Percentiles rank a stretch among this genome's conserved stretches.
These are phyloP conservation scores for Triplophysa dalaica DNA, from an alignment of 2,113 vertebrate species.

Conservation along the genomic window DNA sequence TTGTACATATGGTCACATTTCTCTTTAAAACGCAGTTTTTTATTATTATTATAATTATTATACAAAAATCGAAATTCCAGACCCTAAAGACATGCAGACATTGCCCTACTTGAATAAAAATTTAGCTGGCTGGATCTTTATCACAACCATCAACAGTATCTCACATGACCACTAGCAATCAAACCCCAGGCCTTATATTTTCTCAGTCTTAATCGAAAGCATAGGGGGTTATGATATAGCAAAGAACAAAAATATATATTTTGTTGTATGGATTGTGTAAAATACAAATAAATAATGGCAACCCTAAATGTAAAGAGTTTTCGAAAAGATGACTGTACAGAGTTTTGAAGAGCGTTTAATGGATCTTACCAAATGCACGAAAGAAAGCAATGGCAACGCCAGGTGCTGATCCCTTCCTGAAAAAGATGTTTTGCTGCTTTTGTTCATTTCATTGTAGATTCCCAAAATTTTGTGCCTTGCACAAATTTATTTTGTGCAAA, in stretches of 20 bases:
- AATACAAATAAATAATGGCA: slow-evolving; percentile 88
- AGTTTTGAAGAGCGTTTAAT: slow-evolving; percentile 65
- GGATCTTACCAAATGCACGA: slow-evolving; percentile 64
- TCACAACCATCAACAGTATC: slow-evolving; percentile 85
- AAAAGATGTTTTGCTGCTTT: slow-evolving; percentile 65
- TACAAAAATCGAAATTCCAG: slow-evolving; percentile 83
- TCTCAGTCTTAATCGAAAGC: slow-evolving; percentile 97
- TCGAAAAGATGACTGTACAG: slow-evolving; percentile 91
- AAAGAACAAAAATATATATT: slow-evolving; percentile 90
- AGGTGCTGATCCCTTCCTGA: slow-evolving; percentile 58
- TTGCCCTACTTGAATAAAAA: slow-evolving; percentile 87
- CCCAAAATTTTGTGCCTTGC: slow-evolving; percentile 64
- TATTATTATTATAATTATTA: slow-evolving; percentile 73
- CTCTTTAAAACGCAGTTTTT: slow-evolving; percentile 82
- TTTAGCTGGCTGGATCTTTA: slow-evolving; percentile 62
- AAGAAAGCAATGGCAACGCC: slow-evolving; percentile 63
- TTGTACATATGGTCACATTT: slow-evolving; percentile 96
- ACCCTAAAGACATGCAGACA: slow-evolving; percentile 87
- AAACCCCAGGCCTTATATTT: slow-evolving; percentile 99
- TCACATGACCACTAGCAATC: slow-evolving; percentile 98
- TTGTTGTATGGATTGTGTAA: slow-evolving; percentile 99
- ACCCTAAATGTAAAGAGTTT: slow-evolving; percentile 83
- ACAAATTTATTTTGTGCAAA: slow-evolving; percentile 67
- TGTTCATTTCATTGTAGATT: slow-evolving; percentile 42
- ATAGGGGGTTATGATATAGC: slow-evolving; percentile 91